Percentiles rank a stretch among this genome's conserved stretches.
Evolutionary conservation across 2,797 vertebrate species (phyloP).

Genomic region (Gymnothorax javanicus): DNA sequence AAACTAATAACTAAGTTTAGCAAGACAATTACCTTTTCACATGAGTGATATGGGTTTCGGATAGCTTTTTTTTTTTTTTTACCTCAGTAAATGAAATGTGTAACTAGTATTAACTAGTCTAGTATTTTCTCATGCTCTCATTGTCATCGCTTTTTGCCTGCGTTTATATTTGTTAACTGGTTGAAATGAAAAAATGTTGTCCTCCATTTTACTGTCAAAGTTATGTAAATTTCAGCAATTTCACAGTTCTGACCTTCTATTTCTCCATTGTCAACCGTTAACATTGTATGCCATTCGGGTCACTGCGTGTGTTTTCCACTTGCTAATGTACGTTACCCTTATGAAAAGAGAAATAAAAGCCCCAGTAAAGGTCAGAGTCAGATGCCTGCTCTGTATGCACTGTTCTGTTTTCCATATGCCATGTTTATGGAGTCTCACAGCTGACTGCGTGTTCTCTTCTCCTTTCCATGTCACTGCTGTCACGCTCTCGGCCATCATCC

Average conservation of each 20-base stretch:
- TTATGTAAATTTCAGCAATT: neutral
- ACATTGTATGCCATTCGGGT: neutral
- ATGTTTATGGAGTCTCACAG: neutral
- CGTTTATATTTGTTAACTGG: too few species aligned
- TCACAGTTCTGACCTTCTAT: neutral
- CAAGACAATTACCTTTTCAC: too few species aligned
- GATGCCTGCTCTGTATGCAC: neutral
- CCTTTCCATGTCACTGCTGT: conserved; percentile 1
- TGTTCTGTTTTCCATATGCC: neutral
- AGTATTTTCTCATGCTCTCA: too few species aligned
- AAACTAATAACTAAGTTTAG: too few species aligned
- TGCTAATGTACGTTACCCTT: neutral
- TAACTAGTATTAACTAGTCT: too few species aligned
- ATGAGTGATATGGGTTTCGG: too few species aligned
- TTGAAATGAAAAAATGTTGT: too few species aligned
- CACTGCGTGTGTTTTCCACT: neutral
- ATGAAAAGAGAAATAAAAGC: neutral
- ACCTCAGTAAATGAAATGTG: too few species aligned
- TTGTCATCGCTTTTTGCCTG: too few species aligned
- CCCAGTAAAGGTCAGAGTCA: neutral
- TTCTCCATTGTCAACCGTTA: neutral
- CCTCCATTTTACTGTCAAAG: too few species aligned
- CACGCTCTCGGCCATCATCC: neutral
- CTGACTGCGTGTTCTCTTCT: neutral
- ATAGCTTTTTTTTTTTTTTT: too few species aligned